These are phyloP conservation scores for Limnephilus lunatus DNA, from an alignment of 2,888 invertebrate genomes.

Conservation along the genomic window DNA sequence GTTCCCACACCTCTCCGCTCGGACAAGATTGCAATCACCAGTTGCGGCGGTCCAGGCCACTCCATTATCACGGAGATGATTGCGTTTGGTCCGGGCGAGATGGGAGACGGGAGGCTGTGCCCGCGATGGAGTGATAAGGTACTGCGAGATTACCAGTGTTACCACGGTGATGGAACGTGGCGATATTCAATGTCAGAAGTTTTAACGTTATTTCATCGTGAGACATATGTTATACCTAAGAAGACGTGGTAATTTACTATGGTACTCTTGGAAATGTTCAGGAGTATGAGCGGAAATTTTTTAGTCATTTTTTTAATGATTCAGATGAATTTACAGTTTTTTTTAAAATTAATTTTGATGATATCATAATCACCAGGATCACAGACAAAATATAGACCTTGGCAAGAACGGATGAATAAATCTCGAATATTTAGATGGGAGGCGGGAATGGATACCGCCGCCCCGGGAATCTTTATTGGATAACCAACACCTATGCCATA, in stretches of 20 bases:
- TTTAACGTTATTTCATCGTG: neutral
- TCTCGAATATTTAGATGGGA: too few relatives aligned
- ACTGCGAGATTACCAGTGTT: neutral
- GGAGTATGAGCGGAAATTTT: neutral
- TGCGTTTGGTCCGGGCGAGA: slow-evolving; percentile 41
- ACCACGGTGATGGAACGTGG: neutral
- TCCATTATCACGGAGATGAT: slow-evolving; percentile 55
- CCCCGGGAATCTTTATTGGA: too few relatives aligned
- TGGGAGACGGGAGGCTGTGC: neutral
- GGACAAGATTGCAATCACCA: slow-evolving; percentile 58
- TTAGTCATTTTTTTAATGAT: too few relatives aligned
- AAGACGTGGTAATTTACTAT: neutral
- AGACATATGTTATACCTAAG: neutral
- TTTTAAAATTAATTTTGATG: too few relatives aligned
- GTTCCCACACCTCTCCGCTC: neutral
- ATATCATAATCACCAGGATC: too few relatives aligned
- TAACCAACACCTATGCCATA: too few relatives aligned
- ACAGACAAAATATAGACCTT: too few relatives aligned
- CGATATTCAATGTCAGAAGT: neutral
- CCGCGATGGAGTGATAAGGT: slow-evolving; percentile 32
- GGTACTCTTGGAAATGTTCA: neutral
- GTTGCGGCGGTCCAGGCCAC: slow-evolving; percentile 49
- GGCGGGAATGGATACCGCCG: too few relatives aligned
- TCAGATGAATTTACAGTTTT: too few relatives aligned
- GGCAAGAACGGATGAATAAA: too few relatives aligned